phyloP scores from a whole-genome alignment of 2,797 vertebrate genomes.

The Hybognathus amarus region DNA sequence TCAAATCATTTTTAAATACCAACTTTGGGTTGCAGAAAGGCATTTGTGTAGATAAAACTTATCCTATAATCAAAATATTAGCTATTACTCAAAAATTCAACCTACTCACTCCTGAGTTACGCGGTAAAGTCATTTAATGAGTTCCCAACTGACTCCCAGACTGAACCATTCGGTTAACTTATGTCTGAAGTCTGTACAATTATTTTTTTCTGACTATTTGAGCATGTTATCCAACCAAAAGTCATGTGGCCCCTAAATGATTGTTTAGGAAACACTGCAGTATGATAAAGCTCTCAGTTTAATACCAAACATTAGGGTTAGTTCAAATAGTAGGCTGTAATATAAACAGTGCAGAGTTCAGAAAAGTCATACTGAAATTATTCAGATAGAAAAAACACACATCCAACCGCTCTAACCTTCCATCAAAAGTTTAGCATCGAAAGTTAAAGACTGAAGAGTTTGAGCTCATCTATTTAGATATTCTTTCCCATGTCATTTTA shows the following conservation, averaged over 20 bases:
- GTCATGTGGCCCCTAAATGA: neutral
- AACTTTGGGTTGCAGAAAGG: neutral
- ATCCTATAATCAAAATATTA: neutral
- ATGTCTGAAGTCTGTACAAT: too few relatives aligned
- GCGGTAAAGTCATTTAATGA: neutral
- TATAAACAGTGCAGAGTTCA: neutral
- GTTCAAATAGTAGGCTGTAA: neutral
- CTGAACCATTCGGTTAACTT: neutral
- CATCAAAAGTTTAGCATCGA: constrained; percentile 30
- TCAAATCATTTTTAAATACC: too few relatives aligned
- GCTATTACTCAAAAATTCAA: neutral
- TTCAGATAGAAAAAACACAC: neutral
- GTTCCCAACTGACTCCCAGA: neutral
- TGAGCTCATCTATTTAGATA: constrained; percentile 25
- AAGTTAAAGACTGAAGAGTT: constrained; percentile 25
- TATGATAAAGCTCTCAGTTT: neutral
- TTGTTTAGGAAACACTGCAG: neutral
- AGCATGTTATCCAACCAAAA: neutral
- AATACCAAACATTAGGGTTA: neutral
- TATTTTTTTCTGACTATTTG: neutral
- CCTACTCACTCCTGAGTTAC: neutral
- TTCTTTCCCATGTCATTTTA: constrained; percentile 16
- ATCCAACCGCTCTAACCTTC: neutral
- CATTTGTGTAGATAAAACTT: neutral
- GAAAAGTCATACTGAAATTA: neutral